Base-by-base conservation (phyloP, 2,797 vertebrate species). In the Aythya fuligula region DNA sequence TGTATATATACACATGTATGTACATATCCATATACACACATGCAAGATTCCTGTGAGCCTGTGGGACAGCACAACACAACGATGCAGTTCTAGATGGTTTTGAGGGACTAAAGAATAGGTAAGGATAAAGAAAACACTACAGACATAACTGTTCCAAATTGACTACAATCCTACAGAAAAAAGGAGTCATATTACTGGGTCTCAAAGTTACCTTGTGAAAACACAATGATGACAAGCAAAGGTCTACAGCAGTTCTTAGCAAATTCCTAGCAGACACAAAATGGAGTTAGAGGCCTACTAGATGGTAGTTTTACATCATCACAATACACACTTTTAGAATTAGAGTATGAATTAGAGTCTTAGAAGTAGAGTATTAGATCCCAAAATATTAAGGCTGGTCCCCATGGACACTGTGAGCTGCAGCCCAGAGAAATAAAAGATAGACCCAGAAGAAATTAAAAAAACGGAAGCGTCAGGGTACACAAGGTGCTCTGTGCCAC, bases 401-500 rank as follows among this genome's bases (percentile, higher is more conserved):
- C 62, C 45, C 11, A 1, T 1, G n/a, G 13, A 38, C 22, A 54
- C 1, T 3, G 11, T 15, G 27, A 65, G 39, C 65, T 24, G n/a
- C 43, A 81, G n/a, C 18, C 14, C 57, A 51, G 14, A 38, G 22
- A 12, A 7, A 10, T 60, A 80, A 61, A 36, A n/a, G 19, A 43
- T 9, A 8, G 21, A 19, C 6, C 9, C 75, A 61, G 34, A 8
- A 49, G 32, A 60, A 18, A 13, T 54, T 20, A 19, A 41, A 83
- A 58, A 58, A 58, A 67, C 39, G 9, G 8, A 60, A 51, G 39
- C 14, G 18, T 4, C 47, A 45, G 34, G 13, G 27, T 25, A 41
- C 25, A 45, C 11, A 39, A 45, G 27, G 22, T 61, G 27, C 27
- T 47, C 0, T 2, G 77, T 58, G 53, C 9, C 32, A 49, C 0